Base-by-base conservation (phyloP, 2,113 vertebrate species). In the Percopsis transmontana region DNA sequence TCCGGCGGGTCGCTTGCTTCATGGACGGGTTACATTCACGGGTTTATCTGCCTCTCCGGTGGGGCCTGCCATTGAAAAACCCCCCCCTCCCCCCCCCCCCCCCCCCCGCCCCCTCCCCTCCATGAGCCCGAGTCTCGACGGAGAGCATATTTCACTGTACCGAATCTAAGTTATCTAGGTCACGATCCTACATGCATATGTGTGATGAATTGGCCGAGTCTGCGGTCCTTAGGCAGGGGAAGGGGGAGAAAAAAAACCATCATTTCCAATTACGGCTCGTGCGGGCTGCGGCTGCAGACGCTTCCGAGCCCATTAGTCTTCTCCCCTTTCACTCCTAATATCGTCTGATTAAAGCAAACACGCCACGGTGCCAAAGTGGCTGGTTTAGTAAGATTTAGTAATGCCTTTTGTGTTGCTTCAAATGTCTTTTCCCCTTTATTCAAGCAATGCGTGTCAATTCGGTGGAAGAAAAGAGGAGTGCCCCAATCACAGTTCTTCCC, bases 1-100 rank as follows among this genome's bases (percentile, higher is more conserved):
- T 5, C 12, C 40, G 12, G 40, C 16, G 44, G 3, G 16, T 13
- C 12, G 5, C 27, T 33, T 33, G 5, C 27, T 33, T 4, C 27
- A 33, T 33, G 27, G 8, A 7, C 27, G 27, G 27, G 8, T 33
- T 33, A 33, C 27, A 33, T 50, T 48, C 52, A 48, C 68, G 66
- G 60, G 66, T 21, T 66, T 66, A 19, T 24, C 69, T 44, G 21
- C 62, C 68, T 78, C 72, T 64, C 60, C 72, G 60, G 68, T 76
- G 48, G 53, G 13, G 39, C 14, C 39, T 76, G 81, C 84, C 77
- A 84, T 58, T 80, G 85, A 86, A 72, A 72, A 66, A 84, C 84
- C 77, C 63, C 57, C 63, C 58, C 18, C 58, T 54, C 62, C 20
- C 69, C 66, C 19, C 54, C 64, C 58, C 55, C 50, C 66, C 40